Evolutionary conservation across 2,888 invertebrate species (phyloP).

Genomic region (Polymixis flavicincta): DNA sequence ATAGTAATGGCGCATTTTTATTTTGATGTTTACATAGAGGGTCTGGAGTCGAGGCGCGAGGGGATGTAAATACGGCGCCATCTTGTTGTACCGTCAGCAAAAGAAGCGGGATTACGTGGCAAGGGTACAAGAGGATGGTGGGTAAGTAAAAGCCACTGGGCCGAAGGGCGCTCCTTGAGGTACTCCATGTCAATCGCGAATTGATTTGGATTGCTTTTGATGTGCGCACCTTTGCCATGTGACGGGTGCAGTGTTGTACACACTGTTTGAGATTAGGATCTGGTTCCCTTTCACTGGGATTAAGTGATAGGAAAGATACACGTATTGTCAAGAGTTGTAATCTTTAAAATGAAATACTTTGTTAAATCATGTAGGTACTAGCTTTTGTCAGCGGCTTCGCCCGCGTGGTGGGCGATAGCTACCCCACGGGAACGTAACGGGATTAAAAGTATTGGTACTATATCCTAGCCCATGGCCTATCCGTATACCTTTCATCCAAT

Average conservation of each 20-base stretch:
- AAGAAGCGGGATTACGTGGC: conserved; percentile 69
- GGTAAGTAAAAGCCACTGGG: conserved; percentile 76
- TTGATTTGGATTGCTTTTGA: conserved; percentile 56
- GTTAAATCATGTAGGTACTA: neutral
- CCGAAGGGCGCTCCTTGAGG: conserved; percentile 50
- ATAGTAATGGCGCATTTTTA: conserved; percentile 91
- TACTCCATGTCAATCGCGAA: conserved; percentile 56
- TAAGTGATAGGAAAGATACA: neutral
- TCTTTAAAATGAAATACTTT: neutral
- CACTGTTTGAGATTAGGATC: neutral
- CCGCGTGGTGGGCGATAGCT: too few relatives aligned
- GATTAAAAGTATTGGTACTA: too few relatives aligned
- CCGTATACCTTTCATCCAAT: too few relatives aligned
- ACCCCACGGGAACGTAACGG: too few relatives aligned
- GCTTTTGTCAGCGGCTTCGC: too few relatives aligned
- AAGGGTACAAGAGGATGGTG: conserved; percentile 66
- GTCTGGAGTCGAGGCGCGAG: conserved; percentile 70
- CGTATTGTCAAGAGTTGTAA: neutral
- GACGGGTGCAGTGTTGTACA: conserved; percentile 27
- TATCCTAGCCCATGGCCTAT: too few relatives aligned
- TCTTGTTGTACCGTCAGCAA: conserved; percentile 87
- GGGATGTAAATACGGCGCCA: conserved; percentile 84
- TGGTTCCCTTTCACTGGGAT: neutral
- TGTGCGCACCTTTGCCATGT: conserved; percentile 29
- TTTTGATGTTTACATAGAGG: conserved; percentile 90